Evolutionary conservation across 2,797 vertebrate genomes (phyloP).

Genomic region (Poeciliopsis gracilis): DNA sequence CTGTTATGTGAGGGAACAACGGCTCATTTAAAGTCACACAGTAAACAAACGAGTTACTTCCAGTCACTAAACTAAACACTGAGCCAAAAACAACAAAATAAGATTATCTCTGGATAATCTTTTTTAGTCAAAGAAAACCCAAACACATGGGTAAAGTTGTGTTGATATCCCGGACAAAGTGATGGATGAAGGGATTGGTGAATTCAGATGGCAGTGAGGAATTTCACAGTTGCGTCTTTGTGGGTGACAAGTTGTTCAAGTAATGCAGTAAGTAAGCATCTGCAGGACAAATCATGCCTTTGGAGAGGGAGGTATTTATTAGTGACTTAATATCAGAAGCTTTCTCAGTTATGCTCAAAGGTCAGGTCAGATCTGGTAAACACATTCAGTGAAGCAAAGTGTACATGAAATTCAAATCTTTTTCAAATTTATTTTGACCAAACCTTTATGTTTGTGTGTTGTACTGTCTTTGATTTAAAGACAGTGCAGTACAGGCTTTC

Average conservation of each 20-base stretch:
- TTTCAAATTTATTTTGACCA: background rate
- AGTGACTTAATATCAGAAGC: slow-evolving; percentile 25
- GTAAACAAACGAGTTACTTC: slow-evolving; percentile 47
- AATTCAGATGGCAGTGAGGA: slow-evolving; percentile 53
- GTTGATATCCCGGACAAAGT: slow-evolving; percentile 26
- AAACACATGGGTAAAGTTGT: background rate
- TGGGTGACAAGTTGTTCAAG: slow-evolving; percentile 31
- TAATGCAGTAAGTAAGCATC: slow-evolving; percentile 30
- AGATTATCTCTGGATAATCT: background rate
- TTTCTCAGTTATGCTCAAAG: slow-evolving; percentile 14
- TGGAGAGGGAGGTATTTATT: slow-evolving; percentile 29
- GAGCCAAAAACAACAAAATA: slow-evolving; percentile 1
- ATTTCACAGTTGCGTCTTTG: slow-evolving; percentile 49
- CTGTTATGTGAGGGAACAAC: slow-evolving; percentile 58
- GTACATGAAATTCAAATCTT: background rate
- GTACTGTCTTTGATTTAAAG: background rate
- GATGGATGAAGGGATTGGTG: slow-evolving; percentile 31
- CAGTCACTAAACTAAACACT: slow-evolving; percentile 5
- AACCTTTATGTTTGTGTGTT: background rate
- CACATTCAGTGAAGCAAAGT: background rate
- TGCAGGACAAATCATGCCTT: slow-evolving; percentile 38
- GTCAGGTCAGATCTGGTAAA: background rate
- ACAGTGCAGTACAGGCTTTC: background rate
- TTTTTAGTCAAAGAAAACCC: background rate
- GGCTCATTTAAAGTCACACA: slow-evolving; percentile 40